A percentile compares a stretch with the other conserved stretches of the same genome.
Evolutionary conservation across 1,140 invertebrate genomes (phyloP).

Genomic region (Lucilia cuprina): DNA sequence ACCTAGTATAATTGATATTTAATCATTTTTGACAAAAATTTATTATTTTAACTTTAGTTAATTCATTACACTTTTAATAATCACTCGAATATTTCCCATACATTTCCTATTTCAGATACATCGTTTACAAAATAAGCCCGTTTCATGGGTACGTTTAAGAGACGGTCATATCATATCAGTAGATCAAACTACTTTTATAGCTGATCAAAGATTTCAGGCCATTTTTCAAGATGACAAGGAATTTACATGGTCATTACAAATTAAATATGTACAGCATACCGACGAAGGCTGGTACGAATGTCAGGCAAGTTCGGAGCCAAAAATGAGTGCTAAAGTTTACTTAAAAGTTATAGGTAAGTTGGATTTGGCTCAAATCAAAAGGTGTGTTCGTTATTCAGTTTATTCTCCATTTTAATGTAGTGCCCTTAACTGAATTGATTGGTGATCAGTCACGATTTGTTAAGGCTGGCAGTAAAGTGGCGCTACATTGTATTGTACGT

Average conservation of each 20-base stretch:
- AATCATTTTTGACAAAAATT: no score
- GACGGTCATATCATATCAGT: slow-evolving; percentile 90
- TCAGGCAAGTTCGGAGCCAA: slow-evolving; percentile 75
- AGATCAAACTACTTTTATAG: slow-evolving; percentile 83
- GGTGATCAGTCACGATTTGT: slow-evolving; percentile 69
- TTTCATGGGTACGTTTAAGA: slow-evolving; percentile 86
- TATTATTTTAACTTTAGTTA: no score
- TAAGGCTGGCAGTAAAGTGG: slow-evolving; percentile 69
- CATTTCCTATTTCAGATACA: slow-evolving; percentile 68
- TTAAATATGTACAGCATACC: slow-evolving; percentile 68
- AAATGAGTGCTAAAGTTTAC: slow-evolving; percentile 72
- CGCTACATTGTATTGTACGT: slow-evolving; percentile 68
- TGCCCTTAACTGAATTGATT: slow-evolving; percentile 68
- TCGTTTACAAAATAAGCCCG: slow-evolving; percentile 87
- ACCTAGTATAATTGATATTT: no score
- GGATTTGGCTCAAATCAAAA: slow-evolving; percentile 40
- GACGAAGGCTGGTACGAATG: slow-evolving; percentile 78
- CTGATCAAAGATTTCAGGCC: slow-evolving; percentile 85
- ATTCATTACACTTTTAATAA: no score
- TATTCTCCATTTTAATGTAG: slow-evolving; percentile 47
- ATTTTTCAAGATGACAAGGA: slow-evolving; percentile 80
- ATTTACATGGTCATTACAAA: slow-evolving; percentile 86
- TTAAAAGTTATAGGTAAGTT: slow-evolving; percentile 73
- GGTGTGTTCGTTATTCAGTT: slow-evolving; percentile 54
- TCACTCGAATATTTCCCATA: background rate